Conservation (phyloP, 2,888 invertebrate genomes). For the Magallana nippona region DNA sequence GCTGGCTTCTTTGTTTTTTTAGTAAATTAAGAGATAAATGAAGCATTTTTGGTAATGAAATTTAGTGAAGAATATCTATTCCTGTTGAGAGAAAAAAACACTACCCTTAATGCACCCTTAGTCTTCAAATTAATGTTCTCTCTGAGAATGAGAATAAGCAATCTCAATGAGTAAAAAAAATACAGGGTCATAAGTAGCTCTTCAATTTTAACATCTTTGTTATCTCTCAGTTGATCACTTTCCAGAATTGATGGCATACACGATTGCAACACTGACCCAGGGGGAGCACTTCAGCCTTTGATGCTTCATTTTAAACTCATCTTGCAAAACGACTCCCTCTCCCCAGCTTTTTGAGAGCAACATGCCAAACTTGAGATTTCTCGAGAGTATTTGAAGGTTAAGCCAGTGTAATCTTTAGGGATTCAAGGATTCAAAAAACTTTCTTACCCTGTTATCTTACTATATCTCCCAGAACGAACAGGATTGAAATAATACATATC, state of each 20-base stretch:
- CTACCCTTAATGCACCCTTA: background rate
- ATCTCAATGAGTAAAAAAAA: background rate
- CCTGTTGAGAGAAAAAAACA: background rate
- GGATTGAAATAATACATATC: too few relatives aligned
- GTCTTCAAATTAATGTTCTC: background rate
- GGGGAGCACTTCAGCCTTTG: background rate
- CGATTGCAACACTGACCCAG: background rate
- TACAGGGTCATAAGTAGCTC: background rate
- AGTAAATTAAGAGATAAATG: conserved; percentile 26
- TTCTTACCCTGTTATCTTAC: background rate
- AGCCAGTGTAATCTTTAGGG: background rate
- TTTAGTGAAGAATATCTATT: background rate
- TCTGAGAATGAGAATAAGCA: background rate
- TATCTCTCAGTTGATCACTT: conserved; percentile 5
- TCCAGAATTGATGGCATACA: background rate
- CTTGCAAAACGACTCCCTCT: conserved; percentile 16
- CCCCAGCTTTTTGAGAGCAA: background rate
- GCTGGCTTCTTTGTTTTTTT: background rate
- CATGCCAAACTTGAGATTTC: conserved; percentile 3
- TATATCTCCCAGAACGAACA: too few relatives aligned
- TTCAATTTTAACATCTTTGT: conserved; percentile 5
- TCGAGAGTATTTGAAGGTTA: conserved; percentile 16
- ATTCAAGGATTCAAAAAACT: background rate
- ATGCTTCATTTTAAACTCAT: conserved; percentile 33
- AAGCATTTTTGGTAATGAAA: conserved; percentile 20